Base-by-base conservation (phyloP, 2,888 invertebrate genomes). In the Acronicta aceris region DNA sequence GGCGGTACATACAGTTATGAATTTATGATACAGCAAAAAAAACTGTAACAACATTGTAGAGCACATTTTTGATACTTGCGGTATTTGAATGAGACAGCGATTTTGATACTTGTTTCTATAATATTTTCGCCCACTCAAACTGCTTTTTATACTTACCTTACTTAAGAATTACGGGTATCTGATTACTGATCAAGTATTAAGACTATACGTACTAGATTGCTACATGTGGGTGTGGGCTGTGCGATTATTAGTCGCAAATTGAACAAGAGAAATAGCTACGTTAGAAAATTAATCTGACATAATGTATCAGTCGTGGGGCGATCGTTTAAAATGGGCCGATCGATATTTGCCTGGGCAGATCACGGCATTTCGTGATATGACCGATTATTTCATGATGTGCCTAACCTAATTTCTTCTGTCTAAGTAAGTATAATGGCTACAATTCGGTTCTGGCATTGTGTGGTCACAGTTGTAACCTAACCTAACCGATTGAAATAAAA, bases 21-120 rank as follows among this genome's bases (percentile, higher is more conserved):
- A 16, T 17, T 48, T 36, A 38, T 49, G 40, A 41, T 30, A 33
- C 43, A 36, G 43, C 21, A 33, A 36, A 56, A 64, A 67, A 74
- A 59, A 49, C 40, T 68, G 70, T 77, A 69, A 67, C 65, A 76
- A 79, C 76, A 76, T 76, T 70, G 74, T 75, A 66, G 78, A 82
- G 74, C 75, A 79, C 81, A 81, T 77, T 84, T 82, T 88, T 78
- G 85, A 82, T 84, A 78, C 75, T 84, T 85, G 81, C 88, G 88
- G 84, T 87, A 87, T 82, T 71, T 58, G 66, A 68, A 81, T 85
- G 84, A 84, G 71, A 65, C 58, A 63, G 81, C 78, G 54, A 57
- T 74, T 79, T 75, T 73, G 65, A 55, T 78, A 68, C 65, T 67
- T 58, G 74, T 71, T 71, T 50, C 65, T 65, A 47, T 65, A 59